A percentile compares a stretch with the other conserved stretches of the same genome.
phyloP scores from a whole-genome alignment of 2,797 vertebrate genomes.

The Gallinago stenura region DNA sequence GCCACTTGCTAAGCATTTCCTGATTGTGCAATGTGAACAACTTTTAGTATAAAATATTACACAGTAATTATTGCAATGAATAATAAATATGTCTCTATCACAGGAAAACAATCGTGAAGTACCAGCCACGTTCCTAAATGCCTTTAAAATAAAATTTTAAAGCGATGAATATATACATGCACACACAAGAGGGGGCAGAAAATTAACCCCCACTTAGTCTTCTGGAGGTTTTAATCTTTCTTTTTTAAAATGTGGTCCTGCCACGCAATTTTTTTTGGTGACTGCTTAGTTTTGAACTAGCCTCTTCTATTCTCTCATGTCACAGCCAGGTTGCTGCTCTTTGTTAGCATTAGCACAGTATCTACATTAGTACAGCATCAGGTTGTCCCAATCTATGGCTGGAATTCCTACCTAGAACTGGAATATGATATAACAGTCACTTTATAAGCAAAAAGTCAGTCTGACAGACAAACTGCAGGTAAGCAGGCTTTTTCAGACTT shows the following conservation, averaged over 20 bases:
- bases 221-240: neutral
- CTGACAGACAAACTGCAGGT: slow-evolving; percentile 24
- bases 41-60: slow-evolving; percentile 68
- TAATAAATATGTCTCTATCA: slow-evolving; percentile 56
- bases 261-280: neutral
- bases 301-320: neutral
- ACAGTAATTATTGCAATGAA: slow-evolving; percentile 70
- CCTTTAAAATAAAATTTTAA: slow-evolving; percentile 63
- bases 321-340: neutral
- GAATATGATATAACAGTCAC: neutral
- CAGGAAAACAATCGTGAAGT: slow-evolving; percentile 51
- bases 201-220: neutral
- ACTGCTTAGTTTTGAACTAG: neutral
- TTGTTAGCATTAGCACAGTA: neutral
- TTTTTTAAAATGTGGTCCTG: neutral
- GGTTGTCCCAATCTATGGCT: neutral
- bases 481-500: neutral
- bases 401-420: neutral
- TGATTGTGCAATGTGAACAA: slow-evolving; percentile 64
- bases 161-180: neutral
- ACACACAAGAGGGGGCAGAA: slow-evolving; percentile 7
- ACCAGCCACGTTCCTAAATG: slow-evolving; percentile 42
- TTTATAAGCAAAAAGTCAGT: neutral
- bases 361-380: neutral
- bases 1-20: slow-evolving; percentile 56